A percentile compares a stretch with the other conserved stretches of the same genome.
Conservation (phyloP, 2,797 vertebrate species). For the Periparus ater region DNA sequence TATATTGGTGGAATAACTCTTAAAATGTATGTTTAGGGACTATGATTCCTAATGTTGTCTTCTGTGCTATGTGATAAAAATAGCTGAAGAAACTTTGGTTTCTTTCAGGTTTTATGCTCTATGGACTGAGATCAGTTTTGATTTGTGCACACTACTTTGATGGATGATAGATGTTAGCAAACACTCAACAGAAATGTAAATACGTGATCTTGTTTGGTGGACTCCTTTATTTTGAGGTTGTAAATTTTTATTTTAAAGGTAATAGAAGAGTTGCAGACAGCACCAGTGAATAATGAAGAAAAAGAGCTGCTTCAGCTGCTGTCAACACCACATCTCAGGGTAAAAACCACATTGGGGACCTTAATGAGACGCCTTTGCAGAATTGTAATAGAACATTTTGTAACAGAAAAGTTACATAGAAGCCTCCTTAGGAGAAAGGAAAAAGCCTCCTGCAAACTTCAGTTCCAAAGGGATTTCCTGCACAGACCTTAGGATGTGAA, state of each 20-base stretch:
- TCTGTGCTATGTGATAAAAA: not conserved
- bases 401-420: not conserved
- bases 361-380: not conserved
- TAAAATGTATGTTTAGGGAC: not conserved
- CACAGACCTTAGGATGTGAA: not conserved
- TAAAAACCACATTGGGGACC: slow-evolving; percentile 39
- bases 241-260: slow-evolving; percentile 76
- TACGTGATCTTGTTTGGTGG: not conserved
- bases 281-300: slow-evolving; percentile 83
- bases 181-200: not conserved
- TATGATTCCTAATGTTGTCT: not conserved
- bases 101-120: not conserved
- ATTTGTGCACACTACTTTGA: not conserved
- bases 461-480: not conserved
- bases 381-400: not conserved
- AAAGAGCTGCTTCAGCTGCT: slow-evolving; percentile 88
- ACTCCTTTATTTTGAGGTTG: not conserved
- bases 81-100: not conserved
- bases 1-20: not conserved
- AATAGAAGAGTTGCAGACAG: slow-evolving; percentile 89
- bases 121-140: not conserved
- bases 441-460: not conserved
- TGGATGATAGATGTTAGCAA: not conserved
- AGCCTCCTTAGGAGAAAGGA: not conserved
- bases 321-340: slow-evolving; percentile 91